Conservation (phyloP, 2,797 vertebrate genomes). For the Alfaro cultratus region DNA sequence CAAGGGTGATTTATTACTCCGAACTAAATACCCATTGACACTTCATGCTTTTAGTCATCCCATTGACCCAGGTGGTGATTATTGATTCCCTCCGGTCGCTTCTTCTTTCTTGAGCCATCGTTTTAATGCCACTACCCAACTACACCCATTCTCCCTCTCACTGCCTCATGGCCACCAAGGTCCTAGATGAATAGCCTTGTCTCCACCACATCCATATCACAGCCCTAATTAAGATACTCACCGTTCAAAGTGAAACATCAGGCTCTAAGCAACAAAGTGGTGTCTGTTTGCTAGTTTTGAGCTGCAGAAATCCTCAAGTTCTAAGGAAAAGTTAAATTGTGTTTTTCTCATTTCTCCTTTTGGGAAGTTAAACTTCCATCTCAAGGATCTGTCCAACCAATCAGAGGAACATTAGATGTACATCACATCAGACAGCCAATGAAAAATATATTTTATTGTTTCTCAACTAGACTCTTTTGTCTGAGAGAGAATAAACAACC, state of each 20-base stretch:
- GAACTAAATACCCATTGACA: conserved; percentile 79
- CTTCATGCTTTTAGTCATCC: conserved; percentile 74
- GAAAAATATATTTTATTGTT: neutral
- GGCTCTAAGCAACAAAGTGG: conserved; percentile 50
- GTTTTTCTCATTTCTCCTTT: neutral
- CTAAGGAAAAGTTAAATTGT: conserved; percentile 15
- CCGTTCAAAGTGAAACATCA: conserved; percentile 54
- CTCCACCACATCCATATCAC: conserved; percentile 74
- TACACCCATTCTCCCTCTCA: conserved; percentile 49
- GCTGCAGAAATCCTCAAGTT: conserved; percentile 27
- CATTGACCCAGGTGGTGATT: conserved; percentile 78
- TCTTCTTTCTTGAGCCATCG: conserved; percentile 54
- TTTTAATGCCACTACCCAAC: conserved; percentile 64
- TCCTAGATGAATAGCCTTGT: conserved; percentile 77
- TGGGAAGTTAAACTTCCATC: neutral
- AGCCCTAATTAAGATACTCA: conserved; percentile 76
- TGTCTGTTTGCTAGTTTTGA: conserved; percentile 35
- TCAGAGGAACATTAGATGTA: neutral
- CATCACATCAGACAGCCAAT: neutral
- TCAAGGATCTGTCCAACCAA: neutral
- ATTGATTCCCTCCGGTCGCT: conserved; percentile 71
- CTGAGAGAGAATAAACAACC: neutral
- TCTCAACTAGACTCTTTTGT: neutral
- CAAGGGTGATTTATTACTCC: conserved; percentile 75
- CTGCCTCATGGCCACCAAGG: conserved; percentile 58